A percentile compares a stretch with the other conserved stretches of the same genome.
Conservation (phyloP, 2,888 invertebrate genomes). For the Caenorhabditis auriculariae region DNA sequence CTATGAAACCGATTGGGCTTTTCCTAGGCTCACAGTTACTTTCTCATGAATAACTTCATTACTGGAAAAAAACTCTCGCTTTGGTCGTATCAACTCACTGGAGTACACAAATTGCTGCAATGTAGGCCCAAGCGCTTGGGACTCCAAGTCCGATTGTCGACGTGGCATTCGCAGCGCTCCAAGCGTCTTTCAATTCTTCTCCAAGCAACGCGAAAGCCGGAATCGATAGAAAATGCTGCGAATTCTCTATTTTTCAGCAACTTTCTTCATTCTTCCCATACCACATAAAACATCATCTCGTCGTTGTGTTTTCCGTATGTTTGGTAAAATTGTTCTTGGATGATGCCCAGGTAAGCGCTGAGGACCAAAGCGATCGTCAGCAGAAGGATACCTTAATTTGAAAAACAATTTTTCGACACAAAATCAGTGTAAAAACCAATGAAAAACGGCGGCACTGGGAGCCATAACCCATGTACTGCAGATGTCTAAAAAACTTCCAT, state of each 20-base stretch:
- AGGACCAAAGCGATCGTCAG: conserved; percentile 84
- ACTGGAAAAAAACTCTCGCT: no score
- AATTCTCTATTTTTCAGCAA: neutral
- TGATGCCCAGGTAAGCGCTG: conserved; percentile 76
- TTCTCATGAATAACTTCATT: no score
- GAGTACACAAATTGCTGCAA: conserved; percentile 33
- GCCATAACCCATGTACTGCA: conserved; percentile 10
- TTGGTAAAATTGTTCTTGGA: conserved; percentile 66
- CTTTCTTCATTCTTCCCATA: no score
- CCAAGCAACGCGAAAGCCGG: conserved; percentile 82
- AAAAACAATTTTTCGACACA: neutral
- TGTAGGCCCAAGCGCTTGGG: conserved; percentile 73
- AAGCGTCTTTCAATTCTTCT: conserved; percentile 77
- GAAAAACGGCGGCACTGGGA: conserved; percentile 38
- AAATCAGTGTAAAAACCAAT: conserved; percentile 18
- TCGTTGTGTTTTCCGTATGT: conserved; percentile 75
- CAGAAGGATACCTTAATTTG: conserved; percentile 68
- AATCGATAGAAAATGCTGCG: conserved; percentile 82
- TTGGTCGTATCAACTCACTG: conserved; percentile 50
- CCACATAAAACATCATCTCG: conserved; percentile 58
- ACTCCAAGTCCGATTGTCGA: conserved; percentile 65
- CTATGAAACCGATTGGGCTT: no score
- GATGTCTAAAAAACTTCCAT: conserved; percentile 67
- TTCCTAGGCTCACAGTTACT: no score
- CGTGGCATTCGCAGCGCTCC: conserved; percentile 72